These are phyloP conservation scores for Dasypolia templi DNA, from an alignment of 2,888 invertebrate genomes.

Conservation along the genomic window DNA sequence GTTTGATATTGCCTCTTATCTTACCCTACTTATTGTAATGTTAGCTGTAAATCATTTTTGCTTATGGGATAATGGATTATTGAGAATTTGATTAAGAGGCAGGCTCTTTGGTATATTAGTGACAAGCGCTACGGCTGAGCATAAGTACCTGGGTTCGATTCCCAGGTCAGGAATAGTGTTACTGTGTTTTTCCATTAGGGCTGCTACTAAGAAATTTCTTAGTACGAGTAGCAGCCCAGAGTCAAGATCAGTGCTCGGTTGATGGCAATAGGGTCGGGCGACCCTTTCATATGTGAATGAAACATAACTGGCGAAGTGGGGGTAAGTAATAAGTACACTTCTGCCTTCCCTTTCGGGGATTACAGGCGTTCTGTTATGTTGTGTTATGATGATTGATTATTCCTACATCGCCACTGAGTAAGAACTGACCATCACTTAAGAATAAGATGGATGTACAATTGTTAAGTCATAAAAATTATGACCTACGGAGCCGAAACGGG, in stretches of 20 bases:
- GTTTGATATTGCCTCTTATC: conserved; percentile 27
- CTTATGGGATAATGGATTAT: conserved; percentile 1
- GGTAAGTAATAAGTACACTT: neutral
- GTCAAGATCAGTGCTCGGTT: neutral
- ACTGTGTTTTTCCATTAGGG: neutral
- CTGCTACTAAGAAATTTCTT: too few relatives aligned
- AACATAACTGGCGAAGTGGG: neutral
- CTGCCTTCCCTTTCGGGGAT: neutral
- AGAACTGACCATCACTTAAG: neutral
- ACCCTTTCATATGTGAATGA: neutral
- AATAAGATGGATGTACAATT: neutral
- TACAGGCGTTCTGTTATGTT: neutral
- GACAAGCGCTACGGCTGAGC: too few relatives aligned
- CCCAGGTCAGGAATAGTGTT: neutral
- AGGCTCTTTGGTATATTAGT: neutral
- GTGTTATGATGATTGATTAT: neutral
- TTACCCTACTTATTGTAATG: conserved; percentile 4
- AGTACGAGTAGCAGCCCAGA: neutral
- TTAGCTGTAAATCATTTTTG: neutral
- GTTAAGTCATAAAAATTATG: too few relatives aligned
- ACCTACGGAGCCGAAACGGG: too few relatives aligned
- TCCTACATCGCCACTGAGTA: neutral
- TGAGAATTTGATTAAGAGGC: too few relatives aligned
- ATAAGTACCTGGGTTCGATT: neutral
- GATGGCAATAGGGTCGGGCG: neutral